Base-by-base conservation (phyloP, 2,113 vertebrate genomes). In the Clupea harengus region DNA sequence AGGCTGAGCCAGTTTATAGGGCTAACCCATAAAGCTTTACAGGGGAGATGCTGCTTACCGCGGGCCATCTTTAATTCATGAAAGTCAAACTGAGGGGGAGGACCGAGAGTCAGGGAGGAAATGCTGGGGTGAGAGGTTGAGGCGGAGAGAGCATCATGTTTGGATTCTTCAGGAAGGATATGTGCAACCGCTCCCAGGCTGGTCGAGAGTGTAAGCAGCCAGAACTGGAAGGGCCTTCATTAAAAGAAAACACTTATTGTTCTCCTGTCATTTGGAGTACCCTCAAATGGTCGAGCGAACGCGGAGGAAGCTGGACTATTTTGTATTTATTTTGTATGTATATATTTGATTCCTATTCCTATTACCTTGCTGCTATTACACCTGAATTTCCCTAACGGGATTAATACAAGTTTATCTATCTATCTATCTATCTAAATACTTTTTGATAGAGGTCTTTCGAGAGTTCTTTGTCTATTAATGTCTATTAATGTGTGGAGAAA, bases 31-130 rank as follows among this genome's bases (percentile, higher is more conserved):
- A 84, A 81, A 81, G 47, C 45, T 89, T 88, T 85, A 87, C 46
- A 81, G 54, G 60, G 25, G 28, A 39, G 54, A 78, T 22, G 50
- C 54, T 86, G 49, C 80, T 84, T 52, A 64, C 57, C n/a, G 52
- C 22, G 39, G 47, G 49, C 20, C 81, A 89, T 91, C 64, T 87
- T 86, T 89, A 88, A 90, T 91, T 88, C 83, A 89, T 90, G 88
- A 87, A 88, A 90, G 86, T 87, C 85, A 83, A 91, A 47, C 45
- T 67, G 88, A 87, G 22, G 57, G 75, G 83, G 82, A 86, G 45
- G 47, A 67, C 45, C 2, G n/a, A 28, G 11, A 49, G 67, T 45
- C 82, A 83, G 82, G 50, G 39, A 39, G 39, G 39, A 39, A 2
- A 39, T 39, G 39, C 39, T 39, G 39, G 39, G 80, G 75, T 83